Base-by-base conservation (phyloP, 2,113 vertebrate species). In the Puntigrus tetrazona region DNA sequence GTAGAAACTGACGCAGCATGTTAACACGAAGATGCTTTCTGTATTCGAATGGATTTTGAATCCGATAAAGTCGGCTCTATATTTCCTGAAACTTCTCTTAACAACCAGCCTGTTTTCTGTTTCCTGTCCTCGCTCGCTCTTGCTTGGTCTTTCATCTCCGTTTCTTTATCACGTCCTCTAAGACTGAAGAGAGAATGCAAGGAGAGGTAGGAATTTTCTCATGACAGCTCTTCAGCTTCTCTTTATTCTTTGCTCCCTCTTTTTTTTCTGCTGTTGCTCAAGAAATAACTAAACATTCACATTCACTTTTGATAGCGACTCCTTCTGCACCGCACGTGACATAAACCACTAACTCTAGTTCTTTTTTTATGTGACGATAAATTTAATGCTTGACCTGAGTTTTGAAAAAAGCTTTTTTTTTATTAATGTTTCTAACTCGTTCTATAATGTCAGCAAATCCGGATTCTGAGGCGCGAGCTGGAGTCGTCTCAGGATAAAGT, bases 131-230 rank as follows among this genome's bases (percentile, higher is more conserved):
- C 67, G 84, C 47, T 79, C 84, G 16, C 34, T 55, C 43, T 41
- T 72, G 29, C 38, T 50, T 75, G 69, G 45, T 87, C 88, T 92
- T 92, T 85, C 93, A 87, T 74, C 50, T 67, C 20, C n/a, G 25
- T 63, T 77, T 85, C 38, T 88, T 67, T 20, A 18, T 84, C 70
- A 73, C 82, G 81, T 88, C 65, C 87, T 94, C 87, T 95, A 92
- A 99, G 98, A 97, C 96, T 93, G 98, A 99, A 95, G 98, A 99
- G 90, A 97, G 97, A 95, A 97, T 99, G 94, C 97, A 99, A 88
- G 98, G 97, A 10, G 98, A 99, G 97, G 98, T 99, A 96, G 95
- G 93, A 87, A 81, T 78, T 52, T 65, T 57, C 67, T 86, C 70
- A 6, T 36, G 13, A 36, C 25, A 10, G n/a, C n/a, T n/a, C 85